Base-by-base conservation (phyloP, 2,888 invertebrate genomes). In the Seladonia tumulorum region DNA sequence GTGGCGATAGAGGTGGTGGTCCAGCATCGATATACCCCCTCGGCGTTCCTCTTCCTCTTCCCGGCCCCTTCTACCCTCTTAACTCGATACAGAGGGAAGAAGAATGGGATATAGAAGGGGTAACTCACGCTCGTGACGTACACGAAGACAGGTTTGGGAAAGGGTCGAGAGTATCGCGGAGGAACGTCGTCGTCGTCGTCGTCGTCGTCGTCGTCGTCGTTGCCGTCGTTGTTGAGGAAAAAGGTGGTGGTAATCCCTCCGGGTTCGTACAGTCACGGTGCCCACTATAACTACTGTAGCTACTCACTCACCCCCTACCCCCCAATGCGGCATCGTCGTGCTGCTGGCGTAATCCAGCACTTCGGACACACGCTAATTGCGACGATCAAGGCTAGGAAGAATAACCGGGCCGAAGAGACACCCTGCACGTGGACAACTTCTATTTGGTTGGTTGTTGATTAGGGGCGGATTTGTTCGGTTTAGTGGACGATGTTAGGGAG, bases 181-280 rank as follows among this genome's bases (percentile, higher is more conserved):
- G 89, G 88, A 89, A 87, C 82, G 71, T 57, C 53, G 60, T 63
- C 60, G 57, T 60, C 25, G 57, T 25, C 14, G 57, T 12, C 57
- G 57, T 0, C 57, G 57, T 0, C 10, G 53, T 2, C 53, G 53
- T 22, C 8, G 53, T 22, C 10, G 22, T 22, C 8, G 53, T 57
- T 8, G 60, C 4, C 60, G 60, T 14, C 49, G 53, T 22, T 22
- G 53, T 53, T 5, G 60, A 12, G 74, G 80, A 79, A 85, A 79
- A 85, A 87, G 80, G 91, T 83, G 90, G 91, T 91, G 92, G 92
- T 93, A 93, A 94, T 93, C 92, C 91, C 93, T 90, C 90, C 89
- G 90, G 91, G 90, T 71, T 87, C 82, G 78, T 92, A 82, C 86
- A 83, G 88, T 81, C 87, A 68, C 90, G 91, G 89, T 88, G 90